Percentiles rank a stretch among this genome's conserved stretches.
phyloP scores from a whole-genome alignment of 1,140 invertebrate genomes.

The Bombus sylvicola region DNA sequence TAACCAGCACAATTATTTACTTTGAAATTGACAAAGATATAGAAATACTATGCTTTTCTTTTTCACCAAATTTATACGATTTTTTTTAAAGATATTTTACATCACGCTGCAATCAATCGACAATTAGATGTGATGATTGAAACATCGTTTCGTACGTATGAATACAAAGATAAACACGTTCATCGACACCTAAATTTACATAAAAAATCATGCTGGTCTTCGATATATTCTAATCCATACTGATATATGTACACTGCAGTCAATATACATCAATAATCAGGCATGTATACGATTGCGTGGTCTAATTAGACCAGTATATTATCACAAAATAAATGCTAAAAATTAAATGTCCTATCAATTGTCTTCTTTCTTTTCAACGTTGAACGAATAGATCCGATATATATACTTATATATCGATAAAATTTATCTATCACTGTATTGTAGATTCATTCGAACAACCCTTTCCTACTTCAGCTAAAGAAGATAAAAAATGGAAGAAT shows the following conservation, averaged over 20 bases:
- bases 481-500: conserved; percentile 64
- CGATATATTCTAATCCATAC: conserved; percentile 39
- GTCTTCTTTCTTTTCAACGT: conserved; percentile 29
- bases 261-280: conserved; percentile 52
- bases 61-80: not conserved
- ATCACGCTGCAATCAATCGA: not conserved
- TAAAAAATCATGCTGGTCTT: conserved; percentile 50
- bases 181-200: conserved; percentile 52
- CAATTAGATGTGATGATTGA: conserved; percentile 26
- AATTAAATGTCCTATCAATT: conserved; percentile 52
- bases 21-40: conserved; percentile 29
- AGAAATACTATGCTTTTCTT: conserved; percentile 14
- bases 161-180: conserved; percentile 48
- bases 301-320: conserved; percentile 41
- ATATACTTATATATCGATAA: not conserved
- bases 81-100: not conserved
- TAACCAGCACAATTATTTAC: conserved; percentile 31
- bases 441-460: conserved; percentile 4
- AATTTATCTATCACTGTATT: conserved; percentile 23
- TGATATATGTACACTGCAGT: conserved; percentile 51
- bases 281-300: conserved; percentile 28
- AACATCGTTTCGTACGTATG: conserved; percentile 33
- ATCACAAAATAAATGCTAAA: conserved; percentile 61
- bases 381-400: conserved; percentile 19
- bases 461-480: conserved; percentile 15